Conservation (phyloP, 2,888 invertebrate species). For the Eremobia ochroleuca region DNA sequence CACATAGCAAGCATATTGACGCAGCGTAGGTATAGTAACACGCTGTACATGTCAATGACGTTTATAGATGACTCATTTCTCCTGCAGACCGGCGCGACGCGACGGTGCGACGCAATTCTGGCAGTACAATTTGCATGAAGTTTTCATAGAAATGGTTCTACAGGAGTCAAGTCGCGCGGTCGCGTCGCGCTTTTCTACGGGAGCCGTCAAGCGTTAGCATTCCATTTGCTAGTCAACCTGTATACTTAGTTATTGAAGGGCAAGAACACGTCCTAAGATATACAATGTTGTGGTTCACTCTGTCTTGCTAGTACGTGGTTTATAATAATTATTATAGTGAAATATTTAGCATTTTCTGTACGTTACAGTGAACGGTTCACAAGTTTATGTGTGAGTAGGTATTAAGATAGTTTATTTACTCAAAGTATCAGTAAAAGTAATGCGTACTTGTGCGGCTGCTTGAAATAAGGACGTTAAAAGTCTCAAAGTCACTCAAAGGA, state of each 20-base stretch:
- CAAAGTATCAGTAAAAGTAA: neutral
- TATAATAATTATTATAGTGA: neutral
- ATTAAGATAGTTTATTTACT: neutral
- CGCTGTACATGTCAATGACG: neutral
- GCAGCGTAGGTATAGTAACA: neutral
- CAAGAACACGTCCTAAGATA: slow-evolving; percentile 1
- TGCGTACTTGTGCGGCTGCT: neutral
- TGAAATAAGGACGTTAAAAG: neutral
- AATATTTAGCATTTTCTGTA: neutral
- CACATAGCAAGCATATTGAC: neutral
- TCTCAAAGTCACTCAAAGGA: neutral
- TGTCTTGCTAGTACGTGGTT: slow-evolving; percentile 9
- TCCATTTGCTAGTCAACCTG: slow-evolving; percentile 35
- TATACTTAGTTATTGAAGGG: neutral
- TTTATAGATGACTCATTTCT: neutral
- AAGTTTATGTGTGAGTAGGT: neutral
- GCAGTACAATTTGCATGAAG: neutral
- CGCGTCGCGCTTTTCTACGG: neutral
- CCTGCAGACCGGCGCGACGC: too few species aligned
- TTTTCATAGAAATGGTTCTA: neutral
- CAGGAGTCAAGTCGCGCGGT: neutral
- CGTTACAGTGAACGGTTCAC: neutral
- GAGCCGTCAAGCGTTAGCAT: neutral
- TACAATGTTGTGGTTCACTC: neutral
- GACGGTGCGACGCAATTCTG: too few species aligned